Evolutionary conservation across 2,113 vertebrate genomes (phyloP).

Genomic region (Antennarius striatus): DNA sequence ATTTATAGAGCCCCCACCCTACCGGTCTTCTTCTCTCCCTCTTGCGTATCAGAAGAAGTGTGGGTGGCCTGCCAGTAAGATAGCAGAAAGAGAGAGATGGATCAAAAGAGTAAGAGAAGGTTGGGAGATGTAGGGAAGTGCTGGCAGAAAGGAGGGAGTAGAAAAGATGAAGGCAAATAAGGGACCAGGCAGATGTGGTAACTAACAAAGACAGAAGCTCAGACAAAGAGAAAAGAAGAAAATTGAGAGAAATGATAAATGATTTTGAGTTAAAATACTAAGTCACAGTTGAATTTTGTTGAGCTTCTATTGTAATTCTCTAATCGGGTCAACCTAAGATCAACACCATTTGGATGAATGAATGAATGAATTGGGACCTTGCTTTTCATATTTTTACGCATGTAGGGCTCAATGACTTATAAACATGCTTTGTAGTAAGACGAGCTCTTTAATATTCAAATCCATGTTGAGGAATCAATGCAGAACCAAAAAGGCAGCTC

Average conservation of each 20-base stretch:
- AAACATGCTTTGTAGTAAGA: no score
- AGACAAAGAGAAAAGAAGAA: conserved; percentile 31
- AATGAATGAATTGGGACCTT: not conserved
- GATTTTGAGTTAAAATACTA: no score
- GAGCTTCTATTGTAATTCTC: no score
- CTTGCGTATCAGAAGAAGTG: conserved; percentile 59
- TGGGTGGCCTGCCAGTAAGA: conserved; percentile 60
- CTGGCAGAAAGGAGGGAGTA: conserved; percentile 39
- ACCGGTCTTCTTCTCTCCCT: conserved; percentile 22
- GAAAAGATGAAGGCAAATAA: conserved; percentile 30
- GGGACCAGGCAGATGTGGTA: not conserved
- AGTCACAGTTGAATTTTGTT: no score
- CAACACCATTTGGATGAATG: no score
- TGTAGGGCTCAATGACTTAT: not conserved
- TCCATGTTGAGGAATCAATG: no score
- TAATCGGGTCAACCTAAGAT: no score
- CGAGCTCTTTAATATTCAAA: no score
- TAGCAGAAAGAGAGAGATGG: conserved; percentile 30
- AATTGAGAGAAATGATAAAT: no score
- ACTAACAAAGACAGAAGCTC: conserved; percentile 41
- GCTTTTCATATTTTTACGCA: conserved; percentile 17
- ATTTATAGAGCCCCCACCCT: conserved; percentile 70
- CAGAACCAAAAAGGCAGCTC: no score
- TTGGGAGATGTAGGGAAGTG: conserved; percentile 40
- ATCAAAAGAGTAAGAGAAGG: conserved; percentile 52